Base-by-base conservation (phyloP, 2,797 vertebrate genomes). In the Lophotriccus pileatus region DNA sequence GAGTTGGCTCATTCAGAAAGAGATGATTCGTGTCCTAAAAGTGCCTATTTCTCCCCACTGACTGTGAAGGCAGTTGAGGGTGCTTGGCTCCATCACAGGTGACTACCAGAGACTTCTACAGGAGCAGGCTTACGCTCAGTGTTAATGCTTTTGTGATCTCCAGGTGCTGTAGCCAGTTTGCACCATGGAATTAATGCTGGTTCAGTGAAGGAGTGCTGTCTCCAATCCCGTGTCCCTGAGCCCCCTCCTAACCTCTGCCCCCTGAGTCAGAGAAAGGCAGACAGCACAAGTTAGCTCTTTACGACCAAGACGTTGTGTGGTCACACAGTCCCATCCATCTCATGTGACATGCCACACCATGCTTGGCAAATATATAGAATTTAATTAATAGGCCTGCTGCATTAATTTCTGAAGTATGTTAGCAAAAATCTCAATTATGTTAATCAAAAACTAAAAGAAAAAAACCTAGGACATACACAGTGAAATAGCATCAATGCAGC, bases 311-410 rank as follows among this genome's bases (percentile, higher is more conserved):
- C 8, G 9, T 49, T 70, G 37, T 37, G 28, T 30, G 27, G 34
- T 32, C 2, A 0, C 56, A n/a, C 14, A 5, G 36, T 44, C 30
- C 64, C 4, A 1, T 22, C 16, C 11, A 1, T 25, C 0, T 1
- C 27, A 13, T 8, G 4, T 2, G 5, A 36, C 23, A 24, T 66
- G 55, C 34, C 24, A 47, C 39, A 50, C 18, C 19, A 15, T 11
- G 19, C 30, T 62, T 74, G 32, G 47, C 5, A 30, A 83, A 89
- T 66, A 82, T 52, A 74, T 53, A 14, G 59, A 67, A 55, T 83
- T 63, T 46, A 81, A 69, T 24, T 43, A 10, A 49, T n/a, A 70
- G 21, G 15, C 36, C 41, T 56, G 34, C 56, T 77, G 32, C 56
- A 64, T 74, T 77, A 67, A 82, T 79, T 94, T 84, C 75, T 83